These are phyloP conservation scores for Melanotus villosus DNA, from an alignment of 2,888 invertebrate species.

Conservation along the genomic window DNA sequence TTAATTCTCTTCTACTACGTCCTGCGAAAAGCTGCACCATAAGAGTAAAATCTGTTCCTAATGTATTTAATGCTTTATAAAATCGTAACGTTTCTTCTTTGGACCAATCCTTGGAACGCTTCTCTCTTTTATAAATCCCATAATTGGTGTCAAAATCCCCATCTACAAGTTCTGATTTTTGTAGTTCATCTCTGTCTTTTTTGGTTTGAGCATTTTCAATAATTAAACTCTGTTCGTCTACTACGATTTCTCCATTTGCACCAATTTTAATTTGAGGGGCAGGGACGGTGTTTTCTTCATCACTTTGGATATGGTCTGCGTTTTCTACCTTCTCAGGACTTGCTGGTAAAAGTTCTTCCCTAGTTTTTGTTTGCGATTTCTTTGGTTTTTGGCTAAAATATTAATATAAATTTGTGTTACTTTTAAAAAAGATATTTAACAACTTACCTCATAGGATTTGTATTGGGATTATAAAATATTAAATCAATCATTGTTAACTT, in stretches of 20 bases:
- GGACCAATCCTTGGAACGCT: slow-evolving; percentile 82
- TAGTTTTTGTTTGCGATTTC: background rate
- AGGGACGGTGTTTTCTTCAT: slow-evolving; percentile 67
- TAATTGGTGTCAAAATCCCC: slow-evolving; percentile 72
- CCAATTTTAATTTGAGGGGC: slow-evolving; percentile 91
- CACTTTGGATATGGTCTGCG: slow-evolving; percentile 18
- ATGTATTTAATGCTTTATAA: slow-evolving; percentile 89
- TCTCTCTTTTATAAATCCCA: slow-evolving; percentile 78
- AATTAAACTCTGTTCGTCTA: slow-evolving; percentile 89
- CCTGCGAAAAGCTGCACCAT: slow-evolving; percentile 88
- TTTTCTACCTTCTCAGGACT: background rate
- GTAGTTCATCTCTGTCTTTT: slow-evolving; percentile 75
- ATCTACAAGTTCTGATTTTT: slow-evolving; percentile 77
- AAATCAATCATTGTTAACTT: slow-evolving; percentile 92
- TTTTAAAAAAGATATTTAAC: too few relatives aligned
- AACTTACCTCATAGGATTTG: slow-evolving; percentile 81
- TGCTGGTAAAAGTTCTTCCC: background rate
- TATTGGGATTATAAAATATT: slow-evolving; percentile 90
- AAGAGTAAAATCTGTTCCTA: slow-evolving; percentile 94
- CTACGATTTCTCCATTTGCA: slow-evolving; percentile 85
- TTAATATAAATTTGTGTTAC: too few relatives aligned
- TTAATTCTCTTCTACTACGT: slow-evolving; percentile 85
- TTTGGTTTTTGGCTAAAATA: slow-evolving; percentile 19
- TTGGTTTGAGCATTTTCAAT: slow-evolving; percentile 80
- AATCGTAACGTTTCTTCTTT: slow-evolving; percentile 89